Evolutionary conservation across 2,797 vertebrate genomes (phyloP), one percentile per base, ranked within the genome.

Genomic region (Xyrichtys novacula): DNA sequence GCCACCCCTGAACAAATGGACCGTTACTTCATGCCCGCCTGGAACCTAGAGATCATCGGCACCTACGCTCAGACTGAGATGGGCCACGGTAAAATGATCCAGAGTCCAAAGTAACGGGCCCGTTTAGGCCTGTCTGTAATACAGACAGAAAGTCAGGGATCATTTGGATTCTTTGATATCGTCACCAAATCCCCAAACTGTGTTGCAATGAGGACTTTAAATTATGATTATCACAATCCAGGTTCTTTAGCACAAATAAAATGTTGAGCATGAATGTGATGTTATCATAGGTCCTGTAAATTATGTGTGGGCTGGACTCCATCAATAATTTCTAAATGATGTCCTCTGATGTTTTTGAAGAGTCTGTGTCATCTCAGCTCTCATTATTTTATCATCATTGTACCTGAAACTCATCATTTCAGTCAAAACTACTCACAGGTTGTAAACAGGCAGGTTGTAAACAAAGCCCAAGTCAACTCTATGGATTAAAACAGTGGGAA

Each of bases 61-160:
- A 99, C 97, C 91, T 99, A 99, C 69, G 98, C 98, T 20, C 98
- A 99, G 93, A 99, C 98, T 73, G 98, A 99, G 92, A 98, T 99
- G 92, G 98, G 98, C 88, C 98, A 99, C 94, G 98, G 98, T 99
- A 99, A 91, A 95, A 78, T 58, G 1, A 69, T 61, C 22, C 34
- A 63, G 65, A 63, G 44, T 65, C 61, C 61, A 2, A 54, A 71
- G 14, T 50, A 1, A 16, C 48, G 12, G 48, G 43, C 44, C 8
- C 29, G 9, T 71, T 61, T 23, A 25, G n/a, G 11, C 7, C 6
- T 6, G 29, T 52, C 19, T 34, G 1, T 44, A 22, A 23, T n/a
- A 46, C 22, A 7, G 14, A 16, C 1, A 16, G 15, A 15, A 16
- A 46, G 7, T 11, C 20, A 11, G 43, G 42, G 4, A 5, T 23